Base-by-base conservation (phyloP, 2,888 invertebrate genomes). In the Leucania comma region DNA sequence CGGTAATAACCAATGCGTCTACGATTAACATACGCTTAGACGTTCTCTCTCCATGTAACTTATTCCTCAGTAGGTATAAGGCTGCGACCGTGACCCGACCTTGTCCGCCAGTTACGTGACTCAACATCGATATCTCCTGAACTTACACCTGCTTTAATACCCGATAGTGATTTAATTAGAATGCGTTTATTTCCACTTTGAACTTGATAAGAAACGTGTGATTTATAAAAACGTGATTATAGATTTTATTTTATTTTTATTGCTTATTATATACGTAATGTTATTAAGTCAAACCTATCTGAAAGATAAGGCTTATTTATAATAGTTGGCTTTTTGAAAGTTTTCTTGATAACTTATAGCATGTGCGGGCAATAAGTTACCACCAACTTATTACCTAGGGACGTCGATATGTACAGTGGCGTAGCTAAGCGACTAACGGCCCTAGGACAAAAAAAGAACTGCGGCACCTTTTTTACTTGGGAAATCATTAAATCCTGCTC, bases 61-160 rank as follows among this genome's bases (percentile, higher is more conserved):
- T 20, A 20, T 20, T 42, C 38, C 1, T 32, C 24, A 9, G 4
- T n/a, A n/a, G n/a, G n/a, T n/a, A 9, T 12, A 24, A 50, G 57
- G 70, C 22, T 17, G 46, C 54, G 81, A 75, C 80, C 81, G 71
- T 86, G 86, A 82, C 82, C 78, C 73, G 48, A 71, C 80, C 82
- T 84, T 80, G 78, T 64, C n/a, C 26, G 53, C 8, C 22, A 60
- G 26, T 62, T 38, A 61, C 50, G 38, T 64, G 42, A 32, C 51
- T 22, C 12, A 9, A 46, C 35, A 6, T 20, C 24, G 64, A 72
- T 79, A 82, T 48, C 60, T 48, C 48, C 14, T 78, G 79, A 79
- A 78, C 79, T 78, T 78, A 62, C 66, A 78, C 82, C 68, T 82
- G 82, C 29, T 3, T 24, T 10, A 72, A 50, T 48, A 48, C 51